A percentile compares a stretch with the other conserved stretches of the same genome.
Evolutionary conservation across 2,113 vertebrate species (phyloP).

Genomic region (Phaetusa simplex): DNA sequence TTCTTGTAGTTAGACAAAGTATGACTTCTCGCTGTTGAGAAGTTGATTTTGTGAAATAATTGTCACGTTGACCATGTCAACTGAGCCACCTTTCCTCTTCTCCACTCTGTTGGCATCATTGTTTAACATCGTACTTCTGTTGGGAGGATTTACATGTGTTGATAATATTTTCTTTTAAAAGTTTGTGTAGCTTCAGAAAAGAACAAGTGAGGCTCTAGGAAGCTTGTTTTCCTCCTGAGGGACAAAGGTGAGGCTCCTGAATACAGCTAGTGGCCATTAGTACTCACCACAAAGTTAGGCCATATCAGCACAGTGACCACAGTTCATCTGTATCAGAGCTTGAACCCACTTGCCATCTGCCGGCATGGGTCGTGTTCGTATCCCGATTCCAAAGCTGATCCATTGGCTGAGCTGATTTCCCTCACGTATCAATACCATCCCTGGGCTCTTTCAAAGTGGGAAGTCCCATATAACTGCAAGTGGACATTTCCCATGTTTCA

Average conservation of each 20-base stretch:
- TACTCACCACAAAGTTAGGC: not conserved
- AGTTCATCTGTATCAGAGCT: not conserved
- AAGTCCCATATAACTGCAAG: not conserved
- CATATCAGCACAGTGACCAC: not conserved
- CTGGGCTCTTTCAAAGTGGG: not conserved
- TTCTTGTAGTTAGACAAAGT: not conserved
- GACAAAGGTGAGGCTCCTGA: not conserved
- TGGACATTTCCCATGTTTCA: not conserved
- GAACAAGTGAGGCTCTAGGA: not conserved
- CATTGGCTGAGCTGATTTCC: not conserved
- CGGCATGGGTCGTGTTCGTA: not conserved
- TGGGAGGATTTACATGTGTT: not conserved
- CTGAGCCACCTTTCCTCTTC: not conserved
- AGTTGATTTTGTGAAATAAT: not conserved
- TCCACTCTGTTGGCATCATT: not conserved
- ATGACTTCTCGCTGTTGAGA: not conserved
- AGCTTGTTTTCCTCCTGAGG: not conserved
- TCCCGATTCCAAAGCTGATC: not conserved
- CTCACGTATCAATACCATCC: rapidly evolving
- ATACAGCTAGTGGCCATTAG: not conserved
- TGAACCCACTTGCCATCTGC: not conserved
- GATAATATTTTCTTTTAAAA: not conserved
- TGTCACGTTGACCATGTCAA: not conserved
- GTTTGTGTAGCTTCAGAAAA: not conserved
- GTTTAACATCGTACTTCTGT: rapidly evolving